A percentile compares a stretch with the other conserved stretches of the same genome.
Evolutionary conservation across 2,888 invertebrate genomes (phyloP).

Genomic region (Caenorhabditis sp.): DNA sequence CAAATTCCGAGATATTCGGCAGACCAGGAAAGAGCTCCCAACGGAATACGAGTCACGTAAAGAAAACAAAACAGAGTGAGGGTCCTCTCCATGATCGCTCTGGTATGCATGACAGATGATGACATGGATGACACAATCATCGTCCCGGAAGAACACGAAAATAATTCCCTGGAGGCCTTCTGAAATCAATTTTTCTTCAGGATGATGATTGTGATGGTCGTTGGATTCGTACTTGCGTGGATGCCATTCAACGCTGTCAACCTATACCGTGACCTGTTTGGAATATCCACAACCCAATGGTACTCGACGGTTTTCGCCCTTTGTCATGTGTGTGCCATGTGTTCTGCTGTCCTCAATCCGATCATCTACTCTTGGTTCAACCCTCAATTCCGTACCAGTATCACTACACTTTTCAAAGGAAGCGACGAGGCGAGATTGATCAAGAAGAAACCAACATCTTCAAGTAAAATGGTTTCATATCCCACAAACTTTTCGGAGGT

Average conservation of each 20-base stretch:
- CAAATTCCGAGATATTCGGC: not conserved
- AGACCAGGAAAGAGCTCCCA: conserved; percentile 19
- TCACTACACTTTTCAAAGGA: conserved; percentile 64
- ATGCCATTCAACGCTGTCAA: conserved; percentile 82
- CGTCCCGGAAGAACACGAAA: not conserved
- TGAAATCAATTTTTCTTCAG: conserved; percentile 63
- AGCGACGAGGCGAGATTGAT: conserved; percentile 29
- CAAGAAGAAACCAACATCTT: conserved; percentile 30
- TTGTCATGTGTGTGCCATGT: conserved; percentile 81
- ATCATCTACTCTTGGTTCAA: conserved; percentile 82
- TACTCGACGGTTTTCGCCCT: conserved; percentile 77
- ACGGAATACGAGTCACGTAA: conserved; percentile 2
- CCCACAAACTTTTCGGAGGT: conserved; percentile 58
- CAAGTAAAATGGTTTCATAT: conserved; percentile 55
- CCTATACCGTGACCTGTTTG: conserved; percentile 79
- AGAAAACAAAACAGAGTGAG: conserved; percentile 6
- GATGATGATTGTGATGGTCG: conserved; percentile 82
- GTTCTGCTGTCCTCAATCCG: conserved; percentile 80
- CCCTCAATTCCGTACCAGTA: conserved; percentile 78
- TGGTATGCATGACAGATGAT: conserved; percentile 47
- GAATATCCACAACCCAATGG: conserved; percentile 60
- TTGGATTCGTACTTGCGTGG: conserved; percentile 81
- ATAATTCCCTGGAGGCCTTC: not conserved
- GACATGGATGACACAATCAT: not conserved
- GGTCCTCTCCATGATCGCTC: conserved; percentile 9